A percentile compares a stretch with the other conserved stretches of the same genome.
phyloP scores from a whole-genome alignment of 2,797 vertebrate species.

The Chrysocyon brachyurus region DNA sequence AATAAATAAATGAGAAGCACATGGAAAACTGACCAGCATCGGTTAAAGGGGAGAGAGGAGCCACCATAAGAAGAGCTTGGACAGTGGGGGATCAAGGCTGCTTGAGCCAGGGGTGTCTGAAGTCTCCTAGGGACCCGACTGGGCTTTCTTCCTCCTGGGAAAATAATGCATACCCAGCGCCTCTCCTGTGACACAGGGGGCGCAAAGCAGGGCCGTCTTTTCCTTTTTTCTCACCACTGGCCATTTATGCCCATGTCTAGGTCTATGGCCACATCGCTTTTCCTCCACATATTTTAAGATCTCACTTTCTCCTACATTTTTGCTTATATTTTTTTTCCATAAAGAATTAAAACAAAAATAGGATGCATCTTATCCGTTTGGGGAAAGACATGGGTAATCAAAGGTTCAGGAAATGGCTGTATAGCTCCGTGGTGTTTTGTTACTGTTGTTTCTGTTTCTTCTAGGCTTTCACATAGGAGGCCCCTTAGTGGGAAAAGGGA shows the following conservation, averaged over 20 bases:
- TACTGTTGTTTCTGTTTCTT: not conserved
- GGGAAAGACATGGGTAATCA: not conserved
- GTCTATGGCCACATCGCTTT: not conserved
- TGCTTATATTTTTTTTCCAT: not conserved
- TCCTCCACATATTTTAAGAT: not conserved
- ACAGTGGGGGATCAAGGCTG: not conserved
- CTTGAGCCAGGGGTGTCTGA: not conserved
- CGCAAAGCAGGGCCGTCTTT: too few species aligned
- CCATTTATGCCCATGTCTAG: not conserved
- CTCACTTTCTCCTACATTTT: not conserved
- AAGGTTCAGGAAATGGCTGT: not conserved
- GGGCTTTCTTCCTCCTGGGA: not conserved
- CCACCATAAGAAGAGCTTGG: not conserved
- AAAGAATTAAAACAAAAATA: not conserved
- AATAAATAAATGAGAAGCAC: not conserved
- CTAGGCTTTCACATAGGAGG: not conserved
- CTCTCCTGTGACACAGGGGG: fast-evolving
- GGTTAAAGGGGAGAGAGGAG: not conserved
- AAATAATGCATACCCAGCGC: fast-evolving
- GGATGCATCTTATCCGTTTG: not conserved
- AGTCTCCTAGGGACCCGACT: fast-evolving
- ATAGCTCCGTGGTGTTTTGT: not conserved
- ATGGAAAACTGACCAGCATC: not conserved
- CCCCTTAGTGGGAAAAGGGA: not conserved
- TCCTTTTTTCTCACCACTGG: fast-evolving